These are phyloP conservation scores for Bungarus multicinctus DNA, from an alignment of 2,113 vertebrate genomes.

Conservation along the genomic window DNA sequence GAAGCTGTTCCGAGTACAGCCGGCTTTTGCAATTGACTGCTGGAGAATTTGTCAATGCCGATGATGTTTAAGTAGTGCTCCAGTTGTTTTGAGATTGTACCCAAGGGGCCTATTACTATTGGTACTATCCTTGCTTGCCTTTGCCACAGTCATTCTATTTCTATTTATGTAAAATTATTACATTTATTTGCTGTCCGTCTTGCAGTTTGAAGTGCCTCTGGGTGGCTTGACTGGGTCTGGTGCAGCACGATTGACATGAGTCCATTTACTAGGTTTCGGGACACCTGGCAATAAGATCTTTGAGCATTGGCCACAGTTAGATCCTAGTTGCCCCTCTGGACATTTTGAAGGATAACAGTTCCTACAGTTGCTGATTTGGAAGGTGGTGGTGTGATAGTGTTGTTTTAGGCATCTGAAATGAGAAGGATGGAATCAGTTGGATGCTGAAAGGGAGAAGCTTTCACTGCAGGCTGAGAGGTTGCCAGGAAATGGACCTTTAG, in stretches of 20 bases:
- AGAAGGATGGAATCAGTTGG: neutral
- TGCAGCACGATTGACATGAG: neutral
- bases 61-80: neutral
- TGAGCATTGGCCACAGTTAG: neutral
- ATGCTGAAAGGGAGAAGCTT: neutral
- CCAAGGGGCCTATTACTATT: neutral
- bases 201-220: neutral
- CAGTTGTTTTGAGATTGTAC: neutral
- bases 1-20: neutral
- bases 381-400: neutral
- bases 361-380: neutral
- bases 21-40: neutral
- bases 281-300: neutral
- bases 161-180: neutral
- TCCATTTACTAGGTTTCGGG: neutral
- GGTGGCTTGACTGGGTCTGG: neutral
- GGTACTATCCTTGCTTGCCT: neutral
- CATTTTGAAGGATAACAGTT: neutral
- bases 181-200: neutral
- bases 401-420: neutral
- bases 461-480: neutral
- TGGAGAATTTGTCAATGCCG: neutral
- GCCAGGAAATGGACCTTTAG: too few relatives aligned
- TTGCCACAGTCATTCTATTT: neutral
- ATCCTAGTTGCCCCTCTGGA: too few relatives aligned